Conservation (phyloP, 2,888 invertebrate genomes). For the Drosophila anceps region DNA sequence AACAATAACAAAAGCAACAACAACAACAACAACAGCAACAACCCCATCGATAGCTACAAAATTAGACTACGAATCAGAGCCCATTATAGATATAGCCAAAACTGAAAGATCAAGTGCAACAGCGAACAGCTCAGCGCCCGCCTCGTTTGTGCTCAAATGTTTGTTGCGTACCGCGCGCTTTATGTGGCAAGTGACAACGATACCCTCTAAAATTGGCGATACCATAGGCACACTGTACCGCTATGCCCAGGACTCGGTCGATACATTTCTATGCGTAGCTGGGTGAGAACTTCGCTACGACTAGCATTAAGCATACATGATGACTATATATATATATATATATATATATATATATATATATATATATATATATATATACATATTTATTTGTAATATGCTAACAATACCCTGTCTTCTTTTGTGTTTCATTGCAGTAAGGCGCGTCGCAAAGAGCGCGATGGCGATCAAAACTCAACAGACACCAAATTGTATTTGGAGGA, state of each 20-base stretch:
- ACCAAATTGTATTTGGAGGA: slow-evolving; percentile 98
- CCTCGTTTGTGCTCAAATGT: slow-evolving; percentile 84
- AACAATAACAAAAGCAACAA: slow-evolving; percentile 17
- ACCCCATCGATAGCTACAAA: neutral
- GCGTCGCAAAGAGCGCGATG: slow-evolving; percentile 97
- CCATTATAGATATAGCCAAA: slow-evolving; percentile 6
- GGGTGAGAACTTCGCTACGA: slow-evolving; percentile 81
- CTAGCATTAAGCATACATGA: neutral
- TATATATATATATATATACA: neutral
- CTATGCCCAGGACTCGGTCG: slow-evolving; percentile 85
- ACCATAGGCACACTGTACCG: slow-evolving; percentile 85
- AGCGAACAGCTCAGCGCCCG: slow-evolving; percentile 38
- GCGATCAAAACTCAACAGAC: slow-evolving; percentile 91
- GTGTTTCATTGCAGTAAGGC: slow-evolving; percentile 92
- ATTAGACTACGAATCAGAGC: slow-evolving; percentile 12
- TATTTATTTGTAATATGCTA: slow-evolving; percentile 13
- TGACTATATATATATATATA: neutral
- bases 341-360: neutral
- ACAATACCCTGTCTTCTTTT: slow-evolving; percentile 28
- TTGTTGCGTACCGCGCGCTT: slow-evolving; percentile 83
- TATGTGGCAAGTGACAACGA: slow-evolving; percentile 85
- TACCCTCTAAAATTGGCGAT: slow-evolving; percentile 85
- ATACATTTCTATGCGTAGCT: slow-evolving; percentile 85
- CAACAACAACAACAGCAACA: neutral
- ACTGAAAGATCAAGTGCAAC: slow-evolving; percentile 24